phyloP scores from a whole-genome alignment of 2,797 vertebrate genomes.

The Manis pentadactyla region DNA sequence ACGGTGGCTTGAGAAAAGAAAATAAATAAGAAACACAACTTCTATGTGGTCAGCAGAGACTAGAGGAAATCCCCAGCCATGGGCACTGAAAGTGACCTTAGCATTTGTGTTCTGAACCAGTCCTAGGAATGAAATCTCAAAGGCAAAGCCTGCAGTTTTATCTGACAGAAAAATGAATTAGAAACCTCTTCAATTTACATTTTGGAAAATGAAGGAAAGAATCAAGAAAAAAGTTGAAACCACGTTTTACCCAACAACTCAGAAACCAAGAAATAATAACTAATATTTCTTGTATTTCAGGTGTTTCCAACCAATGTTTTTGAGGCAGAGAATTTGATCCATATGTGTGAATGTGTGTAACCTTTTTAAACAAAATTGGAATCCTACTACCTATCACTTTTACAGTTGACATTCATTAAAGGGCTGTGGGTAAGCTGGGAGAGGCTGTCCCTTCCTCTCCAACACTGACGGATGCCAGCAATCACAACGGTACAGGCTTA shows the following conservation, averaged over 20 bases:
- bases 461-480: neutral
- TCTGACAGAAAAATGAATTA: conserved; percentile 52
- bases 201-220: conserved; percentile 53
- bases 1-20: neutral
- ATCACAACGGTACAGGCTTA: neutral
- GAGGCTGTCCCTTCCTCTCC: neutral
- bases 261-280: neutral
- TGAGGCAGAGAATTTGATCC: neutral
- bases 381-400: neutral
- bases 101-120: neutral
- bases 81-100: conserved; percentile 39
- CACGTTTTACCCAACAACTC: neutral
- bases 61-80: neutral
- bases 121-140: conserved; percentile 62
- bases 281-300: neutral
- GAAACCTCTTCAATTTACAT: conserved; percentile 53
- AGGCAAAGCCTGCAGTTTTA: conserved; percentile 18
- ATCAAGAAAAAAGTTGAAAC: neutral
- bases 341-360: neutral
- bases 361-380: neutral
- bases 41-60: neutral
- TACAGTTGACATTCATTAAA: neutral
- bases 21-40: neutral
- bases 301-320: neutral
- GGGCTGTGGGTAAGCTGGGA: neutral